Conservation (phyloP, 2,113 vertebrate species). For the Xenus cinereus region DNA sequence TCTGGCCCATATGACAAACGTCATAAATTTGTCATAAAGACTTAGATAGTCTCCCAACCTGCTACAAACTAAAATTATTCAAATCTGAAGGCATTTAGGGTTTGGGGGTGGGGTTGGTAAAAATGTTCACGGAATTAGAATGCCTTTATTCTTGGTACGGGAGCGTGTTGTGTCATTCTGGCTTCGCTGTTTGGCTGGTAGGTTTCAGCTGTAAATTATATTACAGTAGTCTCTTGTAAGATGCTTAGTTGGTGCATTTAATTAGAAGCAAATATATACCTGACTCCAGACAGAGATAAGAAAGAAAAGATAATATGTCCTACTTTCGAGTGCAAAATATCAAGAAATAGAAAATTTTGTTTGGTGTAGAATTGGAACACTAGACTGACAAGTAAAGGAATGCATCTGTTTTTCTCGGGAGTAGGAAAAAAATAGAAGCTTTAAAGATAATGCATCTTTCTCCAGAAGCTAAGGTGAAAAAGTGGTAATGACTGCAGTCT, state of each 20-base stretch:
- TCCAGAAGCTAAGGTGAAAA: neutral
- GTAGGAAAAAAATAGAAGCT: neutral
- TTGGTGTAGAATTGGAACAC: neutral
- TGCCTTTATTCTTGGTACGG: neutral
- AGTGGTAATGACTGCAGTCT: neutral
- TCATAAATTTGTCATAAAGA: neutral
- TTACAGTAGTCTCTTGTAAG: neutral
- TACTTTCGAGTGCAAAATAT: slow-evolving; percentile 21
- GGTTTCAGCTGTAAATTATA: slow-evolving; percentile 1
- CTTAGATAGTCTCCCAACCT: neutral
- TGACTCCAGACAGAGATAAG: slow-evolving; percentile 42
- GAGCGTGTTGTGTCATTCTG: neutral
- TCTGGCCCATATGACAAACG: neutral
- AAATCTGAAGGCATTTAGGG: neutral
- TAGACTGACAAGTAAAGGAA: neutral
- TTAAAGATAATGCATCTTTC: neutral
- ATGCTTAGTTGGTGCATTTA: slow-evolving; percentile 7
- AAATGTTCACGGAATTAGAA: neutral
- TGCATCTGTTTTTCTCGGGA: neutral
- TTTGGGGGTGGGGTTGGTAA: neutral
- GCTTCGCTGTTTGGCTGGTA: neutral
- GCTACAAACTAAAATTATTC: neutral
- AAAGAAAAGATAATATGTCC: slow-evolving; percentile 2
- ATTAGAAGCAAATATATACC: slow-evolving; percentile 44
- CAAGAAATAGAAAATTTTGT: neutral